Base-by-base conservation (phyloP, 2,113 vertebrate genomes). In the Fulica atra region DNA sequence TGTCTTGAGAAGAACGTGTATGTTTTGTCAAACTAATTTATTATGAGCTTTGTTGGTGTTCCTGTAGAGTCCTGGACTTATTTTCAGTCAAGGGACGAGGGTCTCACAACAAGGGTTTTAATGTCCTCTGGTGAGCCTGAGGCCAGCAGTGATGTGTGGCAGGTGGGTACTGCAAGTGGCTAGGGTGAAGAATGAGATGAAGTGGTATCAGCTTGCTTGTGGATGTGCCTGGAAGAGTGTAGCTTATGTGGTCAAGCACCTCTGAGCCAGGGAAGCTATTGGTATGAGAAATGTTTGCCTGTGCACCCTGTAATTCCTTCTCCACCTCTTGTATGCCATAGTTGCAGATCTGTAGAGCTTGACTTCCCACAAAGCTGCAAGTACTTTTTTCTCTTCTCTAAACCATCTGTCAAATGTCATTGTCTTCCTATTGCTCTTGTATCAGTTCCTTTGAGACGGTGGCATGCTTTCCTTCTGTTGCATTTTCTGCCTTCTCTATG, bases 121-220 rank as follows among this genome's bases (percentile, higher is more conserved):
- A 51, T 0, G 2, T 51, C 17, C 17, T n/a, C 35, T 2, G 4
- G 25, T 13, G 61, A 60, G 29, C 2, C 16, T 38, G 53, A 36
- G 28, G 15, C 35, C 44, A 40, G 26, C 21, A 18, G 81, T 21
- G 80, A 13, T 1, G 9, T 53, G 18, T 35, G 51, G 81, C 31
- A 68, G 14, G 3, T 0, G 3, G 81, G 12, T 35, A 11, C 1
- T 5, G 33, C 16, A 69, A 48, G 26, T 4, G 8, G 3, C 1
- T n/a, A 64, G 29, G 12, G 24, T 11, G 26, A 24, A 70, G 33
- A 46, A 28, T 42, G 77, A 51, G 26, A 6, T 11, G 65, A 24
- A 48, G 40, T 2, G 4, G 16, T 3, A 6, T 16, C 73, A 59
- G 66, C 11, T 16, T 0, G 1, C 15, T 61, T 0, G 0, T 48